These are phyloP conservation scores for Archegozetes longisetosus DNA, from an alignment of 1,140 invertebrate species.

Conservation along the genomic window DNA sequence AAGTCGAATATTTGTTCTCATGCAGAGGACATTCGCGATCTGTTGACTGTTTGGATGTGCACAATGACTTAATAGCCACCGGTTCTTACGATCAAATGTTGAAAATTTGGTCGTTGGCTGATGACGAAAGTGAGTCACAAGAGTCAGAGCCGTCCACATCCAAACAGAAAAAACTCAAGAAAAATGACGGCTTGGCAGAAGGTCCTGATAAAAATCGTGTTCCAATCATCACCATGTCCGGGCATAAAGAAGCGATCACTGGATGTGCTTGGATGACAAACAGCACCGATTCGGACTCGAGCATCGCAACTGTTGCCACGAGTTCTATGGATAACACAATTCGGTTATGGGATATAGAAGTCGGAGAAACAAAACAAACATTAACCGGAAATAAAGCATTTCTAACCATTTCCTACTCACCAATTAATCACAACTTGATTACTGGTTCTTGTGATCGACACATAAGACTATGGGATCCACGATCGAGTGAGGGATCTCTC, in stretches of 20 bases:
- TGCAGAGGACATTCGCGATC: conserved; percentile 76
- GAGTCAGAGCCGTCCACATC: conserved; percentile 9
- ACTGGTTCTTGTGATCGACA: conserved; percentile 77
- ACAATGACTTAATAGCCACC: conserved; percentile 48
- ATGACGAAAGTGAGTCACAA: conserved; percentile 14
- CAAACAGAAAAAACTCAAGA: conserved; percentile 1
- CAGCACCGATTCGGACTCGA: conserved; percentile 21
- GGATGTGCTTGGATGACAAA: conserved; percentile 60
- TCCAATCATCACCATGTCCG: conserved; percentile 69
- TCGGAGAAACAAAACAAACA: conserved; percentile 35
- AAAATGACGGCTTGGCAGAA: conserved; percentile 12
- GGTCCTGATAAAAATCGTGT: conserved; percentile 24
- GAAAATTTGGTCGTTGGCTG: conserved; percentile 38
- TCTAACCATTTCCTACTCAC: conserved; percentile 68
- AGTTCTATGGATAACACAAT: conserved; percentile 90
- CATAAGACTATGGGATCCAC: conserved; percentile 75
- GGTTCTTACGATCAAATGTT: conserved; percentile 68
- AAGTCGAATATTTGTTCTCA: conserved; percentile 57
- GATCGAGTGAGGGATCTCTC: conserved; percentile 65
- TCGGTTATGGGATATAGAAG: conserved; percentile 79
- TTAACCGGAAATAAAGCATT: conserved; percentile 67
- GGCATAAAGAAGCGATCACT: conserved; percentile 79
- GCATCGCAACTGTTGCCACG: conserved; percentile 43
- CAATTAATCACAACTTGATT: conserved; percentile 50
- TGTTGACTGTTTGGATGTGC: conserved; percentile 56